Evolutionary conservation across 2,797 vertebrate genomes (phyloP).

Genomic region (Cryptoprocta ferox): DNA sequence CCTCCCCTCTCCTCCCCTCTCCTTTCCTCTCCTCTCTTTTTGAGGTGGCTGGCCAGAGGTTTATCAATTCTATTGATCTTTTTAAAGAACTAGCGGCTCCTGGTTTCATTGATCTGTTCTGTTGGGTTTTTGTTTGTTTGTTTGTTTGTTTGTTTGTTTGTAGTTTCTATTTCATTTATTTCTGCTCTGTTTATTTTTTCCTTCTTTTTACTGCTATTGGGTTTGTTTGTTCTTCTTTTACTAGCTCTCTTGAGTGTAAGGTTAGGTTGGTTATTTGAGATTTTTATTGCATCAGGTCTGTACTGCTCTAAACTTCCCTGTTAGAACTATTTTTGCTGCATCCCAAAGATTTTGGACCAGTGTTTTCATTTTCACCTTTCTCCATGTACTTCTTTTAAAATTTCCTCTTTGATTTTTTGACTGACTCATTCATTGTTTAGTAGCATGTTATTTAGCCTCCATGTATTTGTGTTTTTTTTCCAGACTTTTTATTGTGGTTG

Average conservation of each 20-base stretch:
- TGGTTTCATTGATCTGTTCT: not conserved
- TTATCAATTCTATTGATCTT: not conserved
- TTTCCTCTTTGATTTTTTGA: not conserved
- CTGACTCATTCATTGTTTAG: not conserved
- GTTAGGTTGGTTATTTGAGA: not conserved
- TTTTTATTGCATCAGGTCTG: not conserved
- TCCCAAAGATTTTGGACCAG: not conserved
- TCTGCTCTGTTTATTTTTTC: not conserved
- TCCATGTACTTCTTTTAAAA: not conserved
- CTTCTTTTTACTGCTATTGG: not conserved
- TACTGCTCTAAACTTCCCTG: not conserved
- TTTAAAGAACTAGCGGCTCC: not conserved
- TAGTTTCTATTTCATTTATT: not conserved
- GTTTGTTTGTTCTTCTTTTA: not conserved
- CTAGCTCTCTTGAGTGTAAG: not conserved
- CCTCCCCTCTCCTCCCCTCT: not conserved
- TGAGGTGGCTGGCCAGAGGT: not conserved
- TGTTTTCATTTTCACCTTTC: not conserved
- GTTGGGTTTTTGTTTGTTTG: not conserved
- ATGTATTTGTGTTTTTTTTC: not conserved
- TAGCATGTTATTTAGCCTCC: not conserved
- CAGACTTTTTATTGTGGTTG: not conserved
- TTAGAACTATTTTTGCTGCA: not conserved
- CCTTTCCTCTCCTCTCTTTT: not conserved
- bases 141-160: no score